Percentiles rank a stretch among this genome's conserved stretches.
phyloP scores from a whole-genome alignment of 2,888 invertebrate genomes.

The Noctua fimbriata region DNA sequence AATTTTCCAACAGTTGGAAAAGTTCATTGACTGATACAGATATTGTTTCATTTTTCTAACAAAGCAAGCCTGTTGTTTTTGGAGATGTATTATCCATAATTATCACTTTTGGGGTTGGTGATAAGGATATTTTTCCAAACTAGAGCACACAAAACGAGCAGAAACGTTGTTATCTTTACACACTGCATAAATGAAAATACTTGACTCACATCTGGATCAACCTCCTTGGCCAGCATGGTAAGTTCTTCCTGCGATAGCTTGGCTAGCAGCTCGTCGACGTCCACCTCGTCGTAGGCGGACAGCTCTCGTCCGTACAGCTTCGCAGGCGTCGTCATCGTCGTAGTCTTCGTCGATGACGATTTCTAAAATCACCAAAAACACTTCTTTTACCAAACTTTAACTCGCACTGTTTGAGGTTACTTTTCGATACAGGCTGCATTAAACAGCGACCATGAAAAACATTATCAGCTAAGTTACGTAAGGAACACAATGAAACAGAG shows the following conservation, averaged over 20 bases:
- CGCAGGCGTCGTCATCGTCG: constrained; percentile 97
- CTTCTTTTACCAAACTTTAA: constrained; percentile 67
- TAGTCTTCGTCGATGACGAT: constrained; percentile 96
- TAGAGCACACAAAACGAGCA: not conserved
- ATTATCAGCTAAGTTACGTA: constrained; percentile 66
- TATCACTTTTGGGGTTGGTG: not conserved
- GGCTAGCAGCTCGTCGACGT: constrained; percentile 98
- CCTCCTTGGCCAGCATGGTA: constrained; percentile 99
- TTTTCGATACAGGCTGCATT: constrained; percentile 40
- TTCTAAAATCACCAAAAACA: constrained; percentile 92
- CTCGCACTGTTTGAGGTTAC: constrained; percentile 63
- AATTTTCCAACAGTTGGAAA: constrained; percentile 9
- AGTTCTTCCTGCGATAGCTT: constrained; percentile 99
- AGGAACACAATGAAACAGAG: constrained; percentile 63
- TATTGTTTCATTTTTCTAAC: constrained; percentile 21
- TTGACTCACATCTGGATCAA: constrained; percentile 99
- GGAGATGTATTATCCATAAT: not conserved
- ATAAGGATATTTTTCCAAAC: not conserved
- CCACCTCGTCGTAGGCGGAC: constrained; percentile 97
- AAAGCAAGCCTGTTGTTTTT: constrained; percentile 1
- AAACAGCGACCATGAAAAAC: constrained; percentile 25
- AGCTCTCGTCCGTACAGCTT: constrained; percentile 97
- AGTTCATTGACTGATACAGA: constrained; percentile 39
- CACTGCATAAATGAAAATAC: constrained; percentile 3
- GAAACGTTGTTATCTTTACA: not conserved